Base-by-base conservation (phyloP, 2,113 vertebrate species). In the Alosa alosa region DNA sequence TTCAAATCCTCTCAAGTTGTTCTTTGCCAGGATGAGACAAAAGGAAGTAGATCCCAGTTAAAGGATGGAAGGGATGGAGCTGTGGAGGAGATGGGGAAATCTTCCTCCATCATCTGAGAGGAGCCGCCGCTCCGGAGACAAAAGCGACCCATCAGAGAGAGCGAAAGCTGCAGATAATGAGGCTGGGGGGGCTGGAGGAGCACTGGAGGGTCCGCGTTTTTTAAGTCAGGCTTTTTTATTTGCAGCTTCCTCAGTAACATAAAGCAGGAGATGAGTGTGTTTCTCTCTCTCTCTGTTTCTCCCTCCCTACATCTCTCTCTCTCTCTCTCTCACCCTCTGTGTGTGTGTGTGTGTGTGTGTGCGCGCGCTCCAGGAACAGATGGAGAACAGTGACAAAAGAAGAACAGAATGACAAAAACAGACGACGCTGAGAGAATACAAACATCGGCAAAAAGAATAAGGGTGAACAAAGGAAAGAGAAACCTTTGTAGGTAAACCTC, bases 381-480 rank as follows among this genome's bases (percentile, higher is more conserved):
- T 84, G 81, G 52, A 84, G 82, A 87, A 75, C 39, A 88, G 39
- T 81, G 46, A 44, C 31, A 86, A 68, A 83, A 78, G 57, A 83
- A 46, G 20, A 64, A 45, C 22, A 81, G 18, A 25, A 81, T 83
- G 83, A 82, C 44, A 55, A 81, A 82, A 22, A 25, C 49, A 82
- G 75, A 55, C 49, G 9, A 83, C 49, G 1, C 52, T 83, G 36
- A 11, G 39, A 57, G 36, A 83, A 60, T 41, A 83, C 31, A 39
- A 25, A 22, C 25, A 60, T 4, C 17, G 36, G 36, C 41, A 44
- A 57, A 57, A 57, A 44, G 10, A 60, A 57, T 0, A 17, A 52
- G 55, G 15, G 49, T 10, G 11, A 31, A 31, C 64, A 72, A 60
- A 60, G 55, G 55, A 60, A 60, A 7, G 25, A 31, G n/a, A 72